These are phyloP conservation scores for Anthrax anthrax DNA, from an alignment of 2,888 invertebrate species.

Conservation along the genomic window DNA sequence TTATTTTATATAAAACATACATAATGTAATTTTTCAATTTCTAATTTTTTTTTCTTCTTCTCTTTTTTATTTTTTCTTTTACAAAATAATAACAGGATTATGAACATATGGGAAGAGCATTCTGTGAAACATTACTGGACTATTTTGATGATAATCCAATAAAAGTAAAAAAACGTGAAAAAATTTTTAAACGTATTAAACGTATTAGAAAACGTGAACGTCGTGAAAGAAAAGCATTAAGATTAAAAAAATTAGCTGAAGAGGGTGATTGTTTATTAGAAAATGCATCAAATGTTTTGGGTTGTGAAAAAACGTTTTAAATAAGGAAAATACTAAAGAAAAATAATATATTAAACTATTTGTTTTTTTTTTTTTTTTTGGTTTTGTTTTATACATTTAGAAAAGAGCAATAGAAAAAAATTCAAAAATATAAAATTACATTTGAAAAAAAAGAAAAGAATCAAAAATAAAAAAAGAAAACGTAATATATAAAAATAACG, in stretches of 20 bases:
- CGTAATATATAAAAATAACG: neutral
- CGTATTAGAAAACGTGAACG: conserved; percentile 33
- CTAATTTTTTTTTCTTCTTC: too few relatives aligned
- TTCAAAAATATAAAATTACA: too few relatives aligned
- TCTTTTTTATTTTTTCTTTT: conserved; percentile 5
- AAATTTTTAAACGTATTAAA: conserved; percentile 31
- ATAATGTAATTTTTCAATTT: too few relatives aligned
- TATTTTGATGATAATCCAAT: conserved; percentile 76
- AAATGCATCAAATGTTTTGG: neutral
- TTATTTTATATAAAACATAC: too few relatives aligned
- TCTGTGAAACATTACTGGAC: conserved; percentile 85
- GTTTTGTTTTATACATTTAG: too few relatives aligned
- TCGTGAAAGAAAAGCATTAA: conserved; percentile 32
- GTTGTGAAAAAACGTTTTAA: neutral
- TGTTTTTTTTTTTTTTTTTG: too few relatives aligned
- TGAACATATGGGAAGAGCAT: conserved; percentile 71
- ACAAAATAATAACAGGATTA: conserved; percentile 41
- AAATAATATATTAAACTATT: too few relatives aligned
- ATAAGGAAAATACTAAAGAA: neutral
- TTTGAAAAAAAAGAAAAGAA: too few relatives aligned
- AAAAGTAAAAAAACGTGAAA: conserved; percentile 45
- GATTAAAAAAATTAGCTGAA: conserved; percentile 35
- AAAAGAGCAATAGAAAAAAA: too few relatives aligned
- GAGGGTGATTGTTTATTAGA: conserved; percentile 16
- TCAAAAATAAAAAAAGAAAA: too few relatives aligned